Conservation (phyloP, 64 coral and sea anemone genomes). For the Montipora capricornis region DNA sequence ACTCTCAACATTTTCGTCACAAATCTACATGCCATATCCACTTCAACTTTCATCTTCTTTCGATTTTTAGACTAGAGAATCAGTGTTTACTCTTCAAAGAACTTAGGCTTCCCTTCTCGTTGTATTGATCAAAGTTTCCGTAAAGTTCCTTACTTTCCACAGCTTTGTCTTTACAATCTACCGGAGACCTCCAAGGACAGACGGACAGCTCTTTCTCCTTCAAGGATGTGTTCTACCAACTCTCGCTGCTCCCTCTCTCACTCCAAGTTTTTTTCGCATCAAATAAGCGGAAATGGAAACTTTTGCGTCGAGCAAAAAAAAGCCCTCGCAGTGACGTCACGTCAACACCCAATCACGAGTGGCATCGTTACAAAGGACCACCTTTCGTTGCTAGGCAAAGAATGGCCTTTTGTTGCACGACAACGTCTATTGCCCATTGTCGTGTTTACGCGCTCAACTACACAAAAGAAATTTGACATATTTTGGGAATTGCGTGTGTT, state of each 20-base stretch:
- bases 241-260: background rate
- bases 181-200: background rate
- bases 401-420: conserved; percentile 34
- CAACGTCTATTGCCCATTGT: background rate
- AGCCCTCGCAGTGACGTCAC: conserved; percentile 57
- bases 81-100: conserved; percentile 8
- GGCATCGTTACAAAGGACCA: conserved; percentile 29
- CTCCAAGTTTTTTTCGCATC: background rate
- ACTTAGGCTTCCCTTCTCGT: background rate
- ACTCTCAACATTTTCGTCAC: conserved; percentile 79
- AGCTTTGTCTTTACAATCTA: background rate
- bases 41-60: conserved; percentile 84
- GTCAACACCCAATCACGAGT: conserved; percentile 54
- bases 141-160: background rate
- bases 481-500: background rate
- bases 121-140: conserved; percentile 26
- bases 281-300: conserved; percentile 67
- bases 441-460: background rate
- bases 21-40: conserved; percentile 92
- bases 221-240: background rate
- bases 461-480: background rate
- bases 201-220: background rate
- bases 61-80: background rate
- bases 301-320: conserved; percentile 47
- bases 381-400: conserved; percentile 43